A percentile compares a stretch with the other conserved stretches of the same genome.
These are phyloP conservation scores for Eristalis arbustorum DNA, from an alignment of 2,888 invertebrate genomes.

Conservation along the genomic window DNA sequence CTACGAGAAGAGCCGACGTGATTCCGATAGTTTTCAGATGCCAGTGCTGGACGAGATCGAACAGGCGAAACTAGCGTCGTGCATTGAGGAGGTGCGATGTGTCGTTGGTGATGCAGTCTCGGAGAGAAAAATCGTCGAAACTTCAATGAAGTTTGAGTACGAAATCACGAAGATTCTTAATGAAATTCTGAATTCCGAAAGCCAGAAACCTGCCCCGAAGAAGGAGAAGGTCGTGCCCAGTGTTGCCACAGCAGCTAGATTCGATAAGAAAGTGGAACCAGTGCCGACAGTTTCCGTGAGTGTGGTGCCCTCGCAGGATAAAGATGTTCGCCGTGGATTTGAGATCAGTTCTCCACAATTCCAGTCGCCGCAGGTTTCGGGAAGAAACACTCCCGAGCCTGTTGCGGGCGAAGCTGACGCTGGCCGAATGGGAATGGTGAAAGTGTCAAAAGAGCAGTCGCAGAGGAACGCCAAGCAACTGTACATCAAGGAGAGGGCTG, in stretches of 20 bases:
- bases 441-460: constrained; percentile 78
- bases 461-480: constrained; percentile 81
- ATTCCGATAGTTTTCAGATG: constrained; percentile 81
- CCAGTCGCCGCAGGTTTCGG: constrained; percentile 85
- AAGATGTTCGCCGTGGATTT: constrained; percentile 76
- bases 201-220: constrained; percentile 71
- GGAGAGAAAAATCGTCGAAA: constrained; percentile 86
- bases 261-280: constrained; percentile 60
- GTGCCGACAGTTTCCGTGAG: constrained; percentile 70
- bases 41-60: constrained; percentile 84
- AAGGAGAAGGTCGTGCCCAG: constrained; percentile 65
- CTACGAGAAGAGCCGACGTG: constrained; percentile 79
- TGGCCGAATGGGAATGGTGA: constrained; percentile 71
- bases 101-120: constrained; percentile 89
- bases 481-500: constrained; percentile 88
- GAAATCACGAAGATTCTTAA: constrained; percentile 88
- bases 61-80: constrained; percentile 88
- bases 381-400: constrained; percentile 82
- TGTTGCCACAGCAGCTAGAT: constrained; percentile 73
- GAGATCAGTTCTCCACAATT: constrained; percentile 83
- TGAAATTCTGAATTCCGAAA: constrained; percentile 83
- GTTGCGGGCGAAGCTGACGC: constrained; percentile 71
- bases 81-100: constrained; percentile 90
- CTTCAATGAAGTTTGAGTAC: constrained; percentile 87
- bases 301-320: constrained; percentile 70